phyloP scores from a whole-genome alignment of 1,140 invertebrate species.

The Batillaria attramentaria region DNA sequence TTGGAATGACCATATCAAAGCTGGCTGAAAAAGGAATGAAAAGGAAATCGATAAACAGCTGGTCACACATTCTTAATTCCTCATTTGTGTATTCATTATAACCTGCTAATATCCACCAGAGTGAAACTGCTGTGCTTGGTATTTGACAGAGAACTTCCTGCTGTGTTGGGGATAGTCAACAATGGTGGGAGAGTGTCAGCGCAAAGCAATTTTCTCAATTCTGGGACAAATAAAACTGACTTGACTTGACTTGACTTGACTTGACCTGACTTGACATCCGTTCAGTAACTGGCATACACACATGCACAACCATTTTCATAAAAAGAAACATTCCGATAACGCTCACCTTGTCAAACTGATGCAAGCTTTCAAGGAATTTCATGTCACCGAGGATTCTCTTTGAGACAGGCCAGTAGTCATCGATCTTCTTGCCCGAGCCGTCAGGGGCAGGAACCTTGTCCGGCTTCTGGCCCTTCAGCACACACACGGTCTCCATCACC shows the following conservation, averaged over 20 bases:
- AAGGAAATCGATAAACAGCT: background rate
- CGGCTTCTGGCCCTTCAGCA: slow-evolving; percentile 71
- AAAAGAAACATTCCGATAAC: background rate
- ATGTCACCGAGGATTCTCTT: slow-evolving; percentile 72
- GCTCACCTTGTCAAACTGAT: slow-evolving; percentile 70
- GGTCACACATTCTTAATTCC: no score
- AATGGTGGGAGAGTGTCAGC: no score
- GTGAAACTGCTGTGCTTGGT: no score
- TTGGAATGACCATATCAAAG: background rate
- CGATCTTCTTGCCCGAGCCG: slow-evolving; percentile 72
- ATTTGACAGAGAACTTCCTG: no score
- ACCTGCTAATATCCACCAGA: no score
- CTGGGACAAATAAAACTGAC: no score
- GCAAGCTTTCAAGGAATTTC: slow-evolving; percentile 71
- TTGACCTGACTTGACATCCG: background rate
- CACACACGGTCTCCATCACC: slow-evolving; percentile 72
- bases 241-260: no score
- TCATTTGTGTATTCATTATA: no score
- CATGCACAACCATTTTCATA: background rate
- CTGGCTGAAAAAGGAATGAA: background rate
- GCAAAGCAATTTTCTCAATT: no score
- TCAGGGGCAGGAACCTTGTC: slow-evolving; percentile 70
- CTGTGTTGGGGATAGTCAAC: no score
- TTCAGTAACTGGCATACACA: background rate
- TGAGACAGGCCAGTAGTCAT: slow-evolving; percentile 72